Evolutionary conservation across 2,797 vertebrate species (phyloP).

Genomic region (Leptatherina wallacei): DNA sequence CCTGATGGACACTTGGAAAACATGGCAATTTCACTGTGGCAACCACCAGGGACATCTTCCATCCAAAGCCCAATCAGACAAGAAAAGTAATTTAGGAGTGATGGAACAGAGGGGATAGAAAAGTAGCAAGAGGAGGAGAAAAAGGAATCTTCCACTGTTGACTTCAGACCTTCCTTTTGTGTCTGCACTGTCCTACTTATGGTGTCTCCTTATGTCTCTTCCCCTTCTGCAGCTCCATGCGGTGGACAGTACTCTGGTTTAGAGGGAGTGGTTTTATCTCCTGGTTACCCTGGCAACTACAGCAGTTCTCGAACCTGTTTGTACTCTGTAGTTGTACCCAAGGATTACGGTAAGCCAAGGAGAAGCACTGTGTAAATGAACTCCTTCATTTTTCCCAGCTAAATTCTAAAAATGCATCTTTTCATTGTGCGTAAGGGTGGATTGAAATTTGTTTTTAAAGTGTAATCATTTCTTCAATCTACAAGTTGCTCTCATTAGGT

Average conservation of each 20-base stretch:
- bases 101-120: slow-evolving; percentile 62
- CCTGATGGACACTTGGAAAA: slow-evolving; percentile 81
- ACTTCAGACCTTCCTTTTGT: slow-evolving; percentile 38
- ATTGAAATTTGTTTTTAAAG: slow-evolving; percentile 17
- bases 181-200: slow-evolving; percentile 17
- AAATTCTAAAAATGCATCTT: neutral
- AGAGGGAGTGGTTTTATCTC: slow-evolving; percentile 95
- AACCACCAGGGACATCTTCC: slow-evolving; percentile 79
- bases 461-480: neutral
- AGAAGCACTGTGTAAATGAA: neutral
- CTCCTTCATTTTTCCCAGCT: neutral
- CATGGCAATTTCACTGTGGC: slow-evolving; percentile 80
- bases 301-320: slow-evolving; percentile 91
- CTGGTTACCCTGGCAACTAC: slow-evolving; percentile 96
- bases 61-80: slow-evolving; percentile 79
- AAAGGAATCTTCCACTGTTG: slow-evolving; percentile 58
- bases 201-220: slow-evolving; percentile 39
- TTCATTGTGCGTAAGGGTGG: neutral
- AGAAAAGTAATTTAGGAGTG: slow-evolving; percentile 84
- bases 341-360: slow-evolving; percentile 90
- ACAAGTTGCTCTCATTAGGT: slow-evolving; percentile 3
- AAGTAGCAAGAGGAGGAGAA: slow-evolving; percentile 50
- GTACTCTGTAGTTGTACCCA: slow-evolving; percentile 93
- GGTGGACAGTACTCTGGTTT: slow-evolving; percentile 94
- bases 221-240: slow-evolving; percentile 87